Conservation (phyloP, 2,888 invertebrate genomes). For the Alloplasta piceator region DNA sequence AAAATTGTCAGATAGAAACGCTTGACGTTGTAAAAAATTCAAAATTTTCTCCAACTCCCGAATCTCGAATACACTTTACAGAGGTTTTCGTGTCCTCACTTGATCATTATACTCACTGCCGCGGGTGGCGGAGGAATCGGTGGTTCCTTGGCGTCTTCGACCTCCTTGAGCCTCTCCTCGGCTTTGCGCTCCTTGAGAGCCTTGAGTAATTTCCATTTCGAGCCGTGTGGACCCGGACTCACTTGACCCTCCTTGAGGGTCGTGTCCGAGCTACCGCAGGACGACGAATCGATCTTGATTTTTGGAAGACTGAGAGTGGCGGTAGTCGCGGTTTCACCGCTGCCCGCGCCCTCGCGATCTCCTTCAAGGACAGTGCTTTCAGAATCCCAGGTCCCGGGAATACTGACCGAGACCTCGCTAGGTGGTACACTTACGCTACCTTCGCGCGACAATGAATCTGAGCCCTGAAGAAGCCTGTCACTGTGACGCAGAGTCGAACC, state of each 20-base stretch:
- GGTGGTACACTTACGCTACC: constrained; percentile 83
- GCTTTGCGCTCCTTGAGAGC: constrained; percentile 95
- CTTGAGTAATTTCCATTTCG: constrained; percentile 96
- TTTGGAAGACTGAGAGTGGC: constrained; percentile 83
- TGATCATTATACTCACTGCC: constrained; percentile 82
- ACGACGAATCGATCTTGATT: constrained; percentile 84
- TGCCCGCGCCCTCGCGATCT: constrained; percentile 78
- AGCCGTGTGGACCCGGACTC: constrained; percentile 86
- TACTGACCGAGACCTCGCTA: constrained; percentile 82
- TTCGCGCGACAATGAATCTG: constrained; percentile 81
- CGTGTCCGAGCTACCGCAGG: constrained; percentile 79
- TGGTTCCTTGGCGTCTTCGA: constrained; percentile 80
- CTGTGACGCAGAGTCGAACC: constrained; percentile 81
- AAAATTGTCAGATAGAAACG: background rate
- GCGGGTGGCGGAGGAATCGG: constrained; percentile 77
- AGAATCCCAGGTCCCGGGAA: constrained; percentile 82
- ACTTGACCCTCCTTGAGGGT: constrained; percentile 82
- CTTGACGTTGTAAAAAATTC: constrained; percentile 26
- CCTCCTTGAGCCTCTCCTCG: constrained; percentile 90
- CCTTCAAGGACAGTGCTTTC: constrained; percentile 82
- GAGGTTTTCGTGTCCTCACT: constrained; percentile 81
- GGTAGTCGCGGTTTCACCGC: constrained; percentile 78
- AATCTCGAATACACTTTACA: constrained; percentile 81
- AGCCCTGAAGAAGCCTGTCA: constrained; percentile 79
- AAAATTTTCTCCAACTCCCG: constrained; percentile 72